phyloP scores from a whole-genome alignment of 2,113 vertebrate species.

The Rhea pennata region DNA sequence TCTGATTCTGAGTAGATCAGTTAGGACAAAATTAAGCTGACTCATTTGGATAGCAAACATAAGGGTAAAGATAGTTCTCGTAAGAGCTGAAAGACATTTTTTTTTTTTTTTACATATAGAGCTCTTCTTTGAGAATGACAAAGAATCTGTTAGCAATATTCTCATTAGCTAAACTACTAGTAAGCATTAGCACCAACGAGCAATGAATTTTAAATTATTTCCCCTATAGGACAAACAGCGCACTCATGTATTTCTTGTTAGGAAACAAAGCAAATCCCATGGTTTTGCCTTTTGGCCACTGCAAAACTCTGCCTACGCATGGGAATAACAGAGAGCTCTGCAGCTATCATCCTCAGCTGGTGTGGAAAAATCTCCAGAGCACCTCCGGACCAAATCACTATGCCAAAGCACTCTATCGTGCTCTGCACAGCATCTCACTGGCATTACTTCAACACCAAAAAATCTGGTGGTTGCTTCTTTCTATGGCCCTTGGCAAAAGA shows the following conservation, averaged over 20 bases:
- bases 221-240: not conserved
- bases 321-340: not conserved
- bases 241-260: not conserved
- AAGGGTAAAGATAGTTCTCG: not conserved
- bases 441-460: not conserved
- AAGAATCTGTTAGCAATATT: not conserved
- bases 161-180: not conserved
- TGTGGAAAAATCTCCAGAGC: not conserved
- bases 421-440: accelerated
- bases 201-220: not conserved
- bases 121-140: not conserved
- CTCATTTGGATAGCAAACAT: not conserved
- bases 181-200: not conserved
- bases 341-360: not conserved
- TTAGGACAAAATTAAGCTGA: not conserved
- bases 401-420: accelerated
- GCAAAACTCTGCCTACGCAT: not conserved
- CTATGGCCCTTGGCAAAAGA: not conserved
- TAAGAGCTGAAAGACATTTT: not conserved
- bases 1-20: not conserved
- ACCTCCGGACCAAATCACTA: not conserved
- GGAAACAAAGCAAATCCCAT: not conserved
- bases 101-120: not conserved
- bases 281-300: not conserved
- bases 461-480: not conserved